A percentile compares a stretch with the other conserved stretches of the same genome.
These are phyloP conservation scores for Excalfactoria chinensis DNA, from an alignment of 2,113 vertebrate genomes.

Conservation along the genomic window DNA sequence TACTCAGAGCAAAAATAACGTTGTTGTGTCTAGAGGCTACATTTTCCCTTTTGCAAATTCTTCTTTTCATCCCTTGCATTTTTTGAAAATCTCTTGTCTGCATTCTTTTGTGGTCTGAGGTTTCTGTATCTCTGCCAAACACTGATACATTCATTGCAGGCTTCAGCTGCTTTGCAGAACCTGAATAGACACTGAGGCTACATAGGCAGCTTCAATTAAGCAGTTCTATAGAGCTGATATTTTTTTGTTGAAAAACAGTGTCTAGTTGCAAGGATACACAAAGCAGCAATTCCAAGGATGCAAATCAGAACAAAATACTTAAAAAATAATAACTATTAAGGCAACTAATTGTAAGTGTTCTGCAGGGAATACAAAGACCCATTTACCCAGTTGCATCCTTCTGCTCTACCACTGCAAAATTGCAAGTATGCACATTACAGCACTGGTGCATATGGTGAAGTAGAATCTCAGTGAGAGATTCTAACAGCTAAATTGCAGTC, in stretches of 20 bases:
- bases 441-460: background rate
- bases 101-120: constrained; percentile 51
- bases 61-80: constrained; percentile 49
- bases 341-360: background rate
- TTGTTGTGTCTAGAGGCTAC: constrained; percentile 49
- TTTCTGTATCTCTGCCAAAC: constrained; percentile 52
- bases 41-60: constrained; percentile 40
- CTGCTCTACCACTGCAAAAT: background rate
- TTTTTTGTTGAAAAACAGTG: constrained; percentile 63
- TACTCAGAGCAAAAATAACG: constrained; percentile 50
- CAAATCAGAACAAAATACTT: constrained; percentile 41
- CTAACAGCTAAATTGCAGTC: background rate
- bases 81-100: constrained; percentile 23
- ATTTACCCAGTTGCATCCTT: background rate
- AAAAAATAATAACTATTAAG: constrained; percentile 19
- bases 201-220: constrained; percentile 22
- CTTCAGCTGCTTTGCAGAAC: constrained; percentile 64
- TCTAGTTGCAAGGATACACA: constrained; percentile 34
- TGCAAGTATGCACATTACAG: background rate
- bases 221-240: constrained; percentile 15
- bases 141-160: constrained; percentile 56
- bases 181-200: constrained; percentile 55
- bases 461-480: constrained; percentile 24
- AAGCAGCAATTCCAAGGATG: constrained; percentile 42
- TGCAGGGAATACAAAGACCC: background rate